Percentiles rank a stretch among this genome's conserved stretches.
Evolutionary conservation across 2,113 vertebrate species (phyloP).

Genomic region (Catagonus wagneri): DNA sequence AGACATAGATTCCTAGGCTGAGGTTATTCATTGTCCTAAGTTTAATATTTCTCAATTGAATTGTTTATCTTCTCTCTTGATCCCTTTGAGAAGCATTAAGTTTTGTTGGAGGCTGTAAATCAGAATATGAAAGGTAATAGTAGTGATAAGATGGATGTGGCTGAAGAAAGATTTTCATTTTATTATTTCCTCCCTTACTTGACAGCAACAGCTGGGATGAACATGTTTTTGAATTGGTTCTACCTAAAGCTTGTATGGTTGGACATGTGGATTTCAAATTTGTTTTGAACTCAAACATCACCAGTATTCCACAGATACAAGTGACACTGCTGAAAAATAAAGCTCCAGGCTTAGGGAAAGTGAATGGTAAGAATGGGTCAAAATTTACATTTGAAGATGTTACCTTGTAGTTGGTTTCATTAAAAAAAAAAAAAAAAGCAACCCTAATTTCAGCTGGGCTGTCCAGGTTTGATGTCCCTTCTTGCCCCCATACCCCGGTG

Average conservation of each 20-base stretch:
- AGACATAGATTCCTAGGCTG: background rate
- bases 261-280: constrained; percentile 99
- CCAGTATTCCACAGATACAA: constrained; percentile 99
- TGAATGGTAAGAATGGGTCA: constrained; percentile 92
- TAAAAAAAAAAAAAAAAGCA: too few species aligned
- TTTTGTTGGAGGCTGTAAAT: background rate
- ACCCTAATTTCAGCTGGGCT: background rate
- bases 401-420: constrained; percentile 45
- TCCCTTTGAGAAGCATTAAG: background rate
- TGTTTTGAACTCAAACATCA: constrained; percentile 97
- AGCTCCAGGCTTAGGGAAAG: constrained; percentile 97
- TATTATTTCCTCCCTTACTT: constrained; percentile 64
- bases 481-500: background rate
- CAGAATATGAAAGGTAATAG: background rate
- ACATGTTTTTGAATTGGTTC: constrained; percentile 98
- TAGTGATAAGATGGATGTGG: background rate
- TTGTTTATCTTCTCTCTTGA: background rate
- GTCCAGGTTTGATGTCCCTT: background rate
- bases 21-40: background rate
- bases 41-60: background rate
- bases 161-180: constrained; percentile 36
- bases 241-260: constrained; percentile 99
- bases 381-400: constrained; percentile 35
- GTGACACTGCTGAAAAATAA: constrained; percentile 99
- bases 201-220: constrained; percentile 99